Percentiles rank a stretch among this genome's conserved stretches.
Conservation (phyloP, 2,797 vertebrate genomes). For the Synaphobranchus kaupii region DNA sequence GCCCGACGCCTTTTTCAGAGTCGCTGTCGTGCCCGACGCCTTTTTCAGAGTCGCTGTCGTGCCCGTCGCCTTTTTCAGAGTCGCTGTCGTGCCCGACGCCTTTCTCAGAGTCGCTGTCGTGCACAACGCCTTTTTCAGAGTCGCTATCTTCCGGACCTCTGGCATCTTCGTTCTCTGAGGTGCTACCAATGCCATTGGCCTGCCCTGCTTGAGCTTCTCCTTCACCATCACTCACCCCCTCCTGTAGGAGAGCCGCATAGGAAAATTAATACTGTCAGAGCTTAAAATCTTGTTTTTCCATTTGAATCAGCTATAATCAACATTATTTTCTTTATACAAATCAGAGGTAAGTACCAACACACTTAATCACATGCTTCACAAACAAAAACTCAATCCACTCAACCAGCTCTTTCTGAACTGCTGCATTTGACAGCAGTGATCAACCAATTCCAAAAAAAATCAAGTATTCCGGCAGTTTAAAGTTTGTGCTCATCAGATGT, state of each 20-base stretch:
- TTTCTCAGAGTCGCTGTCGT: background rate
- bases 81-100: too few relatives aligned
- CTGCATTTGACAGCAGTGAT: too few relatives aligned
- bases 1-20: background rate
- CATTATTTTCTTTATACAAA: background rate
- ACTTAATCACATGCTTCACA: background rate
- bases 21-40: background rate
- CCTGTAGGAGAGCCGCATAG: constrained; percentile 62
- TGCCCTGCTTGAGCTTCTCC: constrained; percentile 55
- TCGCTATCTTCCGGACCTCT: constrained; percentile 49
- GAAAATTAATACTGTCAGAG: background rate
- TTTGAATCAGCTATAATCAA: background rate
- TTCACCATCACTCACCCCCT: constrained; percentile 83
- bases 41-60: background rate
- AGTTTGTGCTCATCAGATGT: too few relatives aligned
- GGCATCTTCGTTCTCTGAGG: constrained; percentile 67
- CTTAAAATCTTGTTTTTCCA: background rate
- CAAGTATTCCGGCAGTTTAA: background rate
- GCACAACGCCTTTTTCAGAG: background rate
- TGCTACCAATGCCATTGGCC: constrained; percentile 57
- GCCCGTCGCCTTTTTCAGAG: too few relatives aligned
- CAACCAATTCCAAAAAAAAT: too few relatives aligned
- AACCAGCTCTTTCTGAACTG: too few relatives aligned
- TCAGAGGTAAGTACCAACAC: background rate
- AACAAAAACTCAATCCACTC: background rate